Percentiles rank a stretch among this genome's conserved stretches.
Evolutionary conservation across 2,888 invertebrate genomes (phyloP).

Genomic region (Chaetoderma sp.): DNA sequence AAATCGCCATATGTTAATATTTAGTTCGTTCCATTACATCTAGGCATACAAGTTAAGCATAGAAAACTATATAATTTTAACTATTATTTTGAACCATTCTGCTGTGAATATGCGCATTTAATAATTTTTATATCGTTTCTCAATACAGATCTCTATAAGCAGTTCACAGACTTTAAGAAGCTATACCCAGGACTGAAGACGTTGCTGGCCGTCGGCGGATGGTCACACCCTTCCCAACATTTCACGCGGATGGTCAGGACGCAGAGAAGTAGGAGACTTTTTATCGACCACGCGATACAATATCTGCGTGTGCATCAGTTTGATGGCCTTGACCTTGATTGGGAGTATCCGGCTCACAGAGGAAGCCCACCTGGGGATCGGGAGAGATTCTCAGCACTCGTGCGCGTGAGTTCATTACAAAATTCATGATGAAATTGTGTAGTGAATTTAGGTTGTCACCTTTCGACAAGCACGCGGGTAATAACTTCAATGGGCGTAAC

Average conservation of each 20-base stretch:
- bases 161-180: conserved; percentile 48
- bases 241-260: conserved; percentile 52
- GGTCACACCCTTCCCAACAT: conserved; percentile 50
- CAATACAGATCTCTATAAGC: conserved; percentile 35
- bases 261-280: conserved; percentile 34
- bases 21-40: no score
- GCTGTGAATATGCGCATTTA: no score
- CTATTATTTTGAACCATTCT: no score
- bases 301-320: conserved; percentile 49
- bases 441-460: no score
- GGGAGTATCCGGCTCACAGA: conserved; percentile 60
- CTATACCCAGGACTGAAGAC: conserved; percentile 51
- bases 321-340: conserved; percentile 63
- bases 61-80: no score
- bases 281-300: conserved; percentile 46
- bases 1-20: no score
- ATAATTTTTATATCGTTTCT: background rate
- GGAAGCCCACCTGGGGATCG: conserved; percentile 55
- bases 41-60: no score
- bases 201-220: conserved; percentile 62
- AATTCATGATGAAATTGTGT: no score
- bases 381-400: conserved; percentile 40
- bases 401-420: conserved; percentile 44
- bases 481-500: no score
- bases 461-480: no score